These are phyloP conservation scores for Agrochola macilenta DNA, from an alignment of 2,888 invertebrate genomes.

Conservation along the genomic window DNA sequence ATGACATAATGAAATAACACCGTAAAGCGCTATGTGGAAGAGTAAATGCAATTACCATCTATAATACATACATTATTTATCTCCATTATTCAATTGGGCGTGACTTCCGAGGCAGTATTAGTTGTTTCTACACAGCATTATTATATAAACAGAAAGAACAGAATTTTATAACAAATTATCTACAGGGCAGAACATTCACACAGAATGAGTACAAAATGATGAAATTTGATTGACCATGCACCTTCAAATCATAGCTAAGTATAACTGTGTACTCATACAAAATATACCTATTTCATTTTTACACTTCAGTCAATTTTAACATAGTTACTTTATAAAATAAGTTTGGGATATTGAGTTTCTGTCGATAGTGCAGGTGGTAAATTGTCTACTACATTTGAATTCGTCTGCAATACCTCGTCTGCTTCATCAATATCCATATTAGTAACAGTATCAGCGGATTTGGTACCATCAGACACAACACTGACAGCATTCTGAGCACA, in stretches of 20 bases:
- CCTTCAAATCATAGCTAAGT: neutral
- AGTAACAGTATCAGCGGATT: conserved; percentile 16
- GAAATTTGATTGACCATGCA: neutral
- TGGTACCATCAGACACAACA: conserved; percentile 21
- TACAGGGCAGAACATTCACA: conserved; percentile 7
- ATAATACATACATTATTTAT: conserved; percentile 9
- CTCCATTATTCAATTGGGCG: conserved; percentile 5
- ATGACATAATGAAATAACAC: conserved; percentile 8
- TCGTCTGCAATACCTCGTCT: conserved; percentile 11
- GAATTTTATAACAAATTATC: neutral
- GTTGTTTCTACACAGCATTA: neutral
- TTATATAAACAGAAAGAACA: neutral
- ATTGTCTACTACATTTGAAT: conserved; percentile 18
- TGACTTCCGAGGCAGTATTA: conserved; percentile 22
- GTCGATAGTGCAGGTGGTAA: conserved; percentile 9
- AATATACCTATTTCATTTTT: conserved; percentile 4
- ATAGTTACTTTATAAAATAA: neutral
- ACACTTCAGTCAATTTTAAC: conserved; percentile 44
- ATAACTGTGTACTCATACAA: conserved; percentile 19
- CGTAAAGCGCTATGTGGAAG: neutral
- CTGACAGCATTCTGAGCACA: neutral
- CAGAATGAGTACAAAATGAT: conserved; percentile 5
- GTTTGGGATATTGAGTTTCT: conserved; percentile 23
- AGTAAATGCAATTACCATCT: conserved; percentile 32
- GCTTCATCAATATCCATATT: conserved; percentile 56